Base-by-base conservation (phyloP, 1,140 invertebrate species). In the Pemphigus obesinymphae region DNA sequence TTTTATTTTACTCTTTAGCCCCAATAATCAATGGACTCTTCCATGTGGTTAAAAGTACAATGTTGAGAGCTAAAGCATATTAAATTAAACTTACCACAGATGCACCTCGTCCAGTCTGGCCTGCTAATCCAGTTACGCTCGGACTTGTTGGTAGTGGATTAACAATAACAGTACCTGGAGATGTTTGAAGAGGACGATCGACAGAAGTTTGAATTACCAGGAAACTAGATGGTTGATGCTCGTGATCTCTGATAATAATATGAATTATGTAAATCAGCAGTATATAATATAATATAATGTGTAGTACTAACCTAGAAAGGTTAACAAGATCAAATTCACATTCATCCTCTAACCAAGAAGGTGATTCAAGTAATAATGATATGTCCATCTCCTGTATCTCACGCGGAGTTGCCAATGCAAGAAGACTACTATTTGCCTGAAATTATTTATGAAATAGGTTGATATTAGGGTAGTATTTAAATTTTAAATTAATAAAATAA, bases 311-410 rank as follows among this genome's bases (percentile, higher is more conserved):
- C 76, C 55, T n/a, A 85, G 91, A 92, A 37, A 97, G 88, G 86
- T 93, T 94, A 84, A 98, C 91, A 83, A 98, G 92, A 88, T 98
- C 97, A 86, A 96, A 93, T 88, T 99, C 96, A 87, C 95, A 97
- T 88, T 98, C 96, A 88, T 98, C 96, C 87, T 97, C 95, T 82
- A 94, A 89, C 95, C 96, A 98, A 55, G 92, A 92, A 34, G 95
- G 95, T 43, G 96, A 92, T 85, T 97, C 94, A 45, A 97, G 88
- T 40, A 99, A 88, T 40, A 96, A 87, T 0, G 95, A 93, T 84
- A 99, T 96, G 88, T 99, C 96, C 89, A 99, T 93, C 88, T 99
- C 97, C 88, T 99, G 96, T 17, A 99, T 92, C 89, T 99, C 97
- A 82, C 97, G 92, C 1, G 96, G 96, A 82, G 97, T 99, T 17